phyloP scores from a whole-genome alignment of 1,140 invertebrate species.

The Drosophila bocki region DNA sequence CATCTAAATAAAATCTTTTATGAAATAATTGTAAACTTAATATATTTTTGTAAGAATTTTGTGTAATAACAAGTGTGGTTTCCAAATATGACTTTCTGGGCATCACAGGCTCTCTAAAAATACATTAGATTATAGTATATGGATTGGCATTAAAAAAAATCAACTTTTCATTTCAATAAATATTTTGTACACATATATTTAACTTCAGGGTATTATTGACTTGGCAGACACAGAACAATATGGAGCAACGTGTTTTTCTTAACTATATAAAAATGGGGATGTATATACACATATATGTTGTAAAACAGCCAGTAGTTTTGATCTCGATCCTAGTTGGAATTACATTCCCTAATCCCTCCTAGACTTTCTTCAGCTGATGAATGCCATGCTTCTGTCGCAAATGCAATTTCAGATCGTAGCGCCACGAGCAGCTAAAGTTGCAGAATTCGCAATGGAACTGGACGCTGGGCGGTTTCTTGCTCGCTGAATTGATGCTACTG shows the following conservation, averaged over 20 bases:
- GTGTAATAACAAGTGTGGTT: slow-evolving; percentile 2
- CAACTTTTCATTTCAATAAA: slow-evolving; percentile 73
- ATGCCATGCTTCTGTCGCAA: slow-evolving; percentile 84
- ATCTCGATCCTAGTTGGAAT: slow-evolving; percentile 22
- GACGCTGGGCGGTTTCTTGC: slow-evolving; percentile 66
- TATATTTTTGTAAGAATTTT: slow-evolving; percentile 8
- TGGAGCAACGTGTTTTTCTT: slow-evolving; percentile 38
- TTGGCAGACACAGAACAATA: slow-evolving; percentile 65
- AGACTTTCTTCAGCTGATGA: slow-evolving; percentile 82
- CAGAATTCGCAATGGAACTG: slow-evolving; percentile 84
- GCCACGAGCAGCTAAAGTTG: slow-evolving; percentile 81
- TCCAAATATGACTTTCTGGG: slow-evolving; percentile 28
- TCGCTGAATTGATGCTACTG: slow-evolving; percentile 17
- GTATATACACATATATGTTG: slow-evolving; percentile 7
- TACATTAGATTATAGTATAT: slow-evolving; percentile 20
- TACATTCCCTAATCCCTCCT: slow-evolving; percentile 36
- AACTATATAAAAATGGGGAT: slow-evolving; percentile 32
- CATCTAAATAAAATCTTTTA: slow-evolving; percentile 8
- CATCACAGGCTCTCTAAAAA: slow-evolving; percentile 23
- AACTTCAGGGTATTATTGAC: slow-evolving; percentile 60
- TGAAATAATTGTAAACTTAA: background rate
- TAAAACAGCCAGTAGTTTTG: slow-evolving; percentile 53
- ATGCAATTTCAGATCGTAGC: slow-evolving; percentile 83
- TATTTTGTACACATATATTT: slow-evolving; percentile 82
- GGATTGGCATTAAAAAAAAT: slow-evolving; percentile 38